Percentiles rank a stretch among this genome's conserved stretches.
phyloP scores from a whole-genome alignment of 2,797 vertebrate genomes.

The Galagoides demidoff region DNA sequence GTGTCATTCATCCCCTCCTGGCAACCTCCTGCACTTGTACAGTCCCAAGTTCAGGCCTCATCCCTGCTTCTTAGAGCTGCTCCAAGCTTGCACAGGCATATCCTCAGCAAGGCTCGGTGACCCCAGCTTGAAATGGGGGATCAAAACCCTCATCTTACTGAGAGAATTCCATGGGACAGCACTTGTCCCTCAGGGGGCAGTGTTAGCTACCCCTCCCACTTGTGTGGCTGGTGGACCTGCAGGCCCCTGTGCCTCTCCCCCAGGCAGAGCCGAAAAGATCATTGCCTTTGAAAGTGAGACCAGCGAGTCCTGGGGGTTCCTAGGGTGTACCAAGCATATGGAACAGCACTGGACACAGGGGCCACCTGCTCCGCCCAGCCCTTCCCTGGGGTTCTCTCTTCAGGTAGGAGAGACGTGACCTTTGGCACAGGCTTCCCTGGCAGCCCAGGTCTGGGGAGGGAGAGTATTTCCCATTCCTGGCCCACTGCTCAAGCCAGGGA shows the following conservation, averaged over 20 bases:
- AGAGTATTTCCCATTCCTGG: background rate
- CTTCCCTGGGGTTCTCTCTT: background rate
- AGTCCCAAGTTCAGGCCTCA: background rate
- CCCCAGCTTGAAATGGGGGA: background rate
- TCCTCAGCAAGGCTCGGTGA: background rate
- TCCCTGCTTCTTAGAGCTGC: background rate
- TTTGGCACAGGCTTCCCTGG: background rate
- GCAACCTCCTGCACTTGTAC: background rate
- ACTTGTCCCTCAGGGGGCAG: background rate
- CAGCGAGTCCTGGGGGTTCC: background rate
- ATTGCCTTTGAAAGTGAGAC: background rate
- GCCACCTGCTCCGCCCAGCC: conserved; percentile 55
- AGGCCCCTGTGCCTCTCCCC: background rate
- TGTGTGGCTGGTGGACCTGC: background rate
- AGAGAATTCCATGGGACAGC: background rate
- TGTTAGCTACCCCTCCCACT: background rate
- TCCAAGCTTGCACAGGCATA: accelerated
- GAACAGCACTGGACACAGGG: conserved; percentile 78
- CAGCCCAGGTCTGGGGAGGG: background rate
- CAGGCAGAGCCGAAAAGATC: background rate
- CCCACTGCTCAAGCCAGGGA: background rate
- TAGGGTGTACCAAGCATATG: background rate
- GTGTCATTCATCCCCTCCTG: background rate
- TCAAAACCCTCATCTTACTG: background rate
- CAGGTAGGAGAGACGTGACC: background rate